A percentile compares a stretch with the other conserved stretches of the same genome.
These are phyloP conservation scores for Yoshiicerus persimilis DNA, from an alignment of 1,140 invertebrate species.

Conservation along the genomic window DNA sequence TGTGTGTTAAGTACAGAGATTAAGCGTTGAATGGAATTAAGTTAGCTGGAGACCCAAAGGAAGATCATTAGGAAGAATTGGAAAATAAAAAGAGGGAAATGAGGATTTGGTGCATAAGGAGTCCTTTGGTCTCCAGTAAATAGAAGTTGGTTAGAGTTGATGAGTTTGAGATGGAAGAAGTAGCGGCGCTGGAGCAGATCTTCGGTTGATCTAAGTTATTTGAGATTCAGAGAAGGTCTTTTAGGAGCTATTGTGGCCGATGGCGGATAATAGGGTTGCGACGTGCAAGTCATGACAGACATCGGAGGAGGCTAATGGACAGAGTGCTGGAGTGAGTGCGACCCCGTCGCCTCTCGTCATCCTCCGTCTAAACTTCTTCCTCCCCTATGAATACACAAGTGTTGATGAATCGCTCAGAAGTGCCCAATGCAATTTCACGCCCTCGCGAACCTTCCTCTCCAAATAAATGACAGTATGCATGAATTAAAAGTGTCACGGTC, in stretches of 20 bases:
- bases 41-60: not conserved
- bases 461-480: conserved; percentile 3
- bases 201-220: not conserved
- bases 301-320: not conserved
- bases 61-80: not conserved
- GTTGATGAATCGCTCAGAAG: conserved; percentile 8
- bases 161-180: not conserved
- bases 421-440: conserved; percentile 29
- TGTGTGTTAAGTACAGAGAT: too few relatives aligned
- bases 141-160: not conserved
- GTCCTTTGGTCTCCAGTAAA: too few relatives aligned
- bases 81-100: not conserved
- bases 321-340: not conserved
- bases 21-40: not conserved
- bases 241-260: not conserved
- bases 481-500: conserved; percentile 14
- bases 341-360: not conserved
- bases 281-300: not conserved
- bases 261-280: not conserved
- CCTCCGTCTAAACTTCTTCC: not conserved
- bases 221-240: not conserved
- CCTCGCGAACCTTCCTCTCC: not conserved
- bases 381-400: conserved; percentile 6
- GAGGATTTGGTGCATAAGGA: not conserved
- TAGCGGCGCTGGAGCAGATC: not conserved